Base-by-base conservation (phyloP, 2,113 vertebrate genomes). In the Ctenodactylus gundi region DNA sequence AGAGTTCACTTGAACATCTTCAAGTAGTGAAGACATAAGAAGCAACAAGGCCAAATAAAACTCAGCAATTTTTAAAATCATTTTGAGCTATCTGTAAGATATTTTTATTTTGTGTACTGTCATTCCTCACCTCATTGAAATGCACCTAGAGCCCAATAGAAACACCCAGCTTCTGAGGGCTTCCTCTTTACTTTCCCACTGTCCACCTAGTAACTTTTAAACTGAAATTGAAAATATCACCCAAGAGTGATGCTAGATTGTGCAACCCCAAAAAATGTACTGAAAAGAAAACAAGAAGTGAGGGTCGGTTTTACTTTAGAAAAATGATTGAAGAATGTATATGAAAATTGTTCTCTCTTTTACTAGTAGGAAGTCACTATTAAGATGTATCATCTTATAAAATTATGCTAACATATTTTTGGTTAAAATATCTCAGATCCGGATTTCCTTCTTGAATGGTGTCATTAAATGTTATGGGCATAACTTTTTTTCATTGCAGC, bases 81-180 rank as follows among this genome's bases (percentile, higher is more conserved):
- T 80, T 93, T 96, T 94, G 81, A 72, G 80, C 86, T 80, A 95
- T 96, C 65, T 95, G 88, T 95, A 90, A 97, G 95, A 80, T 96
- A 95, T 96, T 97, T 96, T 97, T 88, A 93, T 97, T 97, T 97
- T 95, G 72, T 90, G 86, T n/a, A n/a, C n/a, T n/a, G n/a, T n/a
- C n/a, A n/a, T n/a, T n/a, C n/a, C n/a, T n/a, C n/a, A n/a, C n/a
- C n/a, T n/a, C 21, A 46, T 15, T 25, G 17, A 1, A 31, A 11
- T 27, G 3, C n/a, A 27, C 21, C 34, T n/a, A 51, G 60, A 88
- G 86, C 14, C 10, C 31, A 27, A 23, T 7, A 72, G 23, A 86
- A 72, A 17, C 76, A 64, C 6, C 12, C 2, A 78, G 12, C 6
- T 44, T 87, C 46, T 64, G 29, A 68, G 76, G 44, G 44, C 29